Evolutionary conservation across 2,113 vertebrate species (phyloP).

Genomic region (Strix aluco): DNA sequence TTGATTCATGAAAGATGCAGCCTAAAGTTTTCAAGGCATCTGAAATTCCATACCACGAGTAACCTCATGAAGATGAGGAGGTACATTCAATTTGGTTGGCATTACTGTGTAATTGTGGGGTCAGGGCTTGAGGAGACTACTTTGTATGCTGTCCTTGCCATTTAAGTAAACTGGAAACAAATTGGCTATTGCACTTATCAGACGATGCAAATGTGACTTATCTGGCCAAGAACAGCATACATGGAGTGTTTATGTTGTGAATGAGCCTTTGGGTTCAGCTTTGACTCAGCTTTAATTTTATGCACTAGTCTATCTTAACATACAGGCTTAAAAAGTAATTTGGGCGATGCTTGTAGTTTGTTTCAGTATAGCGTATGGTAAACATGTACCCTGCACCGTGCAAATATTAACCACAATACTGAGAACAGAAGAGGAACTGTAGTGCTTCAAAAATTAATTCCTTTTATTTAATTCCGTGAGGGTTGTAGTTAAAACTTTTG

Average conservation of each 20-base stretch:
- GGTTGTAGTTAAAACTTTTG: background rate
- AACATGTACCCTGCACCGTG: background rate
- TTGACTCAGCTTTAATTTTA: background rate
- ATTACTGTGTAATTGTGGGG: background rate
- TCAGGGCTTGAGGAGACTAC: background rate
- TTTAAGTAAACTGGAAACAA: slow-evolving; percentile 19
- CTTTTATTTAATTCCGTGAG: background rate
- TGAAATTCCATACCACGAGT: background rate
- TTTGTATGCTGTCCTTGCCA: background rate
- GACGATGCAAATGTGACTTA: slow-evolving; percentile 11
- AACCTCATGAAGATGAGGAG: background rate
- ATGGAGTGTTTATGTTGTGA: background rate
- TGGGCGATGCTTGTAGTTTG: background rate
- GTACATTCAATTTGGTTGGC: background rate
- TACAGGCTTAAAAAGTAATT: background rate
- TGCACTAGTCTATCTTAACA: background rate
- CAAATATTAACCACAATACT: background rate
- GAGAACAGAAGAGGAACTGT: background rate
- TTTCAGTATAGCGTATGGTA: background rate
- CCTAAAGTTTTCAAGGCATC: background rate
- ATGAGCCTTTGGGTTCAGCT: background rate
- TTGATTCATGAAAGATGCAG: background rate
- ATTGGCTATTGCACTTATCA: background rate
- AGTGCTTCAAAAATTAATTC: background rate
- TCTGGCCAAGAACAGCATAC: background rate